Evolutionary conservation across 1,140 invertebrate species (phyloP), one percentile per base, ranked within the genome.

Genomic region (Mizuhopecten yessoensis): DNA sequence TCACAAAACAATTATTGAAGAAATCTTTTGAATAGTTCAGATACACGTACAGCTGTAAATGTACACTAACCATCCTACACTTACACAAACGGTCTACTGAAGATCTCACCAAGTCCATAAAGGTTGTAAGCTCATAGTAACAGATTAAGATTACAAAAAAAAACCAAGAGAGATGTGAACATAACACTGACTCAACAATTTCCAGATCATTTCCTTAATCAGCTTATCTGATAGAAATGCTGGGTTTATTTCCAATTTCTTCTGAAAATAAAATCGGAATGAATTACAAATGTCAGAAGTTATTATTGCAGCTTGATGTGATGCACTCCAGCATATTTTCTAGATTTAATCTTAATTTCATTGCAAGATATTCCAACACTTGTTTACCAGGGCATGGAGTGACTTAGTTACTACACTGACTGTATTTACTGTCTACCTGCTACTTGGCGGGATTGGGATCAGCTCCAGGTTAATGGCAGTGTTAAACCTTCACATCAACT

Each of bases 261-360:
- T 75, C 57, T 75, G 57, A 75, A 75, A 75, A 75, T 75, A 75
- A 75, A 75, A 75, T 75, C 29, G n/a, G 23, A n/a, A 75, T 75
- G 57, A 75, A 75, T 75, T 29, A 75, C 57, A 75, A 75, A 75
- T 75, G 57, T 75, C 57, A 75, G 57, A 75, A 75, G 57, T n/a
- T 75, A 75, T 75, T 75, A 75, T n/a, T 75, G 15, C 57, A 0
- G n/a, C n/a, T n/a, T 7, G 57, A 75, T 29, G 9, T 75, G 57
- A 75, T 75, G 57, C 57, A 75, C 57, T 75, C 57, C n/a, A 75
- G 57, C n/a, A 75, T 75, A 75, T 75, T 29, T 75, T 29, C 57
- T 75, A 75, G 57, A 75, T 75, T 75, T 75, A 1, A 75, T 75
- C 57, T 75, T 75, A 75, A 29, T n/a, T 75, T 75, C 57, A 75